Conservation (phyloP, 2,888 invertebrate genomes). For the Pomacea canaliculata region DNA sequence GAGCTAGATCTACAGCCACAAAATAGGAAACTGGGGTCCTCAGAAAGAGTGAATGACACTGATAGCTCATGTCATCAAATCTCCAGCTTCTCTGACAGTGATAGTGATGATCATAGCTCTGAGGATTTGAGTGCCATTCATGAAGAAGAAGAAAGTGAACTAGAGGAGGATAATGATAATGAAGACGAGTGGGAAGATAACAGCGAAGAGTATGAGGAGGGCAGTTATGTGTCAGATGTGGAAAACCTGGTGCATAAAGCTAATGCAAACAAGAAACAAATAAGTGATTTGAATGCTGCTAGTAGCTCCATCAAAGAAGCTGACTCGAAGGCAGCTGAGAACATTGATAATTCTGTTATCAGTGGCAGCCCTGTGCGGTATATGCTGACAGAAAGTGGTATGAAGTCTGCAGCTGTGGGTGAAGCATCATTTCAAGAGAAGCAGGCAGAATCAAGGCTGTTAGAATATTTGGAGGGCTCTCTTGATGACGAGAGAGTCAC, state of each 20-base stretch:
- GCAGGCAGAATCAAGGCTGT: too few species aligned
- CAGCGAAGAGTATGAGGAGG: slow-evolving; percentile 23
- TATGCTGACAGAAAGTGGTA: background rate
- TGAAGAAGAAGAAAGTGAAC: slow-evolving; percentile 3
- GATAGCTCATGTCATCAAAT: background rate
- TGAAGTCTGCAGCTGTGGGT: background rate
- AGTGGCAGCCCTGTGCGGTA: slow-evolving; percentile 15
- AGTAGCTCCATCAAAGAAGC: too few species aligned
- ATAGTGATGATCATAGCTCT: background rate
- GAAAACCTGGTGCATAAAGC: background rate
- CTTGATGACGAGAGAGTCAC: background rate
- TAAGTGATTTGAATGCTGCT: too few species aligned
- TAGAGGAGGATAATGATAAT: slow-evolving; percentile 16
- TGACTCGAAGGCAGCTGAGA: background rate
- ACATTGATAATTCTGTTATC: slow-evolving; percentile 6
- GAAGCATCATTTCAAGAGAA: too few species aligned
- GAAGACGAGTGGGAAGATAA: slow-evolving; percentile 26
- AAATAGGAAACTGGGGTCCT: too few species aligned
- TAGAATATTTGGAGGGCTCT: too few species aligned
- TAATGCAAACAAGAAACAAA: too few species aligned
- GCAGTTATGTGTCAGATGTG: slow-evolving; percentile 9
- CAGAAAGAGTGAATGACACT: background rate
- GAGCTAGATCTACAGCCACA: background rate
- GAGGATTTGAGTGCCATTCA: too few species aligned
- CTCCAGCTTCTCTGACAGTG: slow-evolving; percentile 9